A percentile compares a stretch with the other conserved stretches of the same genome.
phyloP scores from a whole-genome alignment of 30 jellyfish, hydroid and myxozoan species.

The Clytia hemisphaerica region DNA sequence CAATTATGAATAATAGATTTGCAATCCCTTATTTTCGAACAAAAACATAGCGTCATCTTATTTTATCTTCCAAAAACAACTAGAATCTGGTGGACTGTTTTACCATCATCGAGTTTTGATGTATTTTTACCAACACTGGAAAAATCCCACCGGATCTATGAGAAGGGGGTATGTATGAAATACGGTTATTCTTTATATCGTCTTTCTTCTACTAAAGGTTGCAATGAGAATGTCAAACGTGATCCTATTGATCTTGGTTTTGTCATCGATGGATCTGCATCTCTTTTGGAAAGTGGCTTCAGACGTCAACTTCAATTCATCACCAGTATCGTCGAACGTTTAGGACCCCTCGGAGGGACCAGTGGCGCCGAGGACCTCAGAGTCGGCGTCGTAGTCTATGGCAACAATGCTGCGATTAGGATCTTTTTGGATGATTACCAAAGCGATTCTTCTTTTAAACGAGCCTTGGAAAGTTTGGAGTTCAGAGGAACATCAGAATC shows the following conservation, averaged over 20 bases:
- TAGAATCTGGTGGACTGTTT: too few relatives aligned
- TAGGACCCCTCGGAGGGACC: constrained; percentile 58
- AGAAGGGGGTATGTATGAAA: neutral
- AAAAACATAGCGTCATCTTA: too few relatives aligned
- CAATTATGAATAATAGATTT: too few relatives aligned
- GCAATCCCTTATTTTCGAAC: too few relatives aligned
- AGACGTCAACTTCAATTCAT: constrained; percentile 49
- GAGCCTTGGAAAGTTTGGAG: constrained; percentile 44
- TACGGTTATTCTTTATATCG: neutral
- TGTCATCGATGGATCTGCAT: constrained; percentile 80
- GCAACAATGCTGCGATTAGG: constrained; percentile 36
- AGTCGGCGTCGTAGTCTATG: constrained; percentile 63
- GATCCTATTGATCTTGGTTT: constrained; percentile 66
- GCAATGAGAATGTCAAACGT: constrained; percentile 13
- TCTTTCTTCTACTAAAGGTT: constrained; percentile 19
- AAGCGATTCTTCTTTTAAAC: neutral
- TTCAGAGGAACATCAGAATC: constrained; percentile 72
- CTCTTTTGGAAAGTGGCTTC: constrained; percentile 40
- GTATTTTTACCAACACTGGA: too few relatives aligned
- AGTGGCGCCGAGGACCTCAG: too few relatives aligned
- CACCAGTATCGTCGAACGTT: constrained; percentile 43
- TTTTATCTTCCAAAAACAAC: too few relatives aligned
- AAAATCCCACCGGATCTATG: too few relatives aligned
- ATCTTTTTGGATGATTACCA: constrained; percentile 32
- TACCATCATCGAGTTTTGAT: neutral